Conservation (phyloP, 2,113 vertebrate genomes). For the Candoia aspera region DNA sequence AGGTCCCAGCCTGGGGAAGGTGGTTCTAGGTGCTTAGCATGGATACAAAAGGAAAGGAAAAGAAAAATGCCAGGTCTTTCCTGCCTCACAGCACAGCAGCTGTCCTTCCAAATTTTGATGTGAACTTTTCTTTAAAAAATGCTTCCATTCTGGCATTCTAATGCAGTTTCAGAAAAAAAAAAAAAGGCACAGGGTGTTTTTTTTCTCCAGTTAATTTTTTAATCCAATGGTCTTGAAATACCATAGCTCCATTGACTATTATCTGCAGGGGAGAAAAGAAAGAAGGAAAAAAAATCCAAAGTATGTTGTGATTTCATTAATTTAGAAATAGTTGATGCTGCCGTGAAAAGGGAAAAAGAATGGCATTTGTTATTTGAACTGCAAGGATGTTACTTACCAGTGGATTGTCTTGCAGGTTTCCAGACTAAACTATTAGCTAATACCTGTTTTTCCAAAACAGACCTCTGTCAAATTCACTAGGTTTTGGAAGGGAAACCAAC, state of each 20-base stretch:
- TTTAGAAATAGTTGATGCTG: slow-evolving; percentile 13
- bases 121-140: no score
- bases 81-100: no score
- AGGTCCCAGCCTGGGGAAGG: no score
- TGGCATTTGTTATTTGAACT: neutral
- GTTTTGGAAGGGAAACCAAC: slow-evolving; percentile 32
- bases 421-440: slow-evolving; percentile 24
- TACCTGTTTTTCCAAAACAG: slow-evolving; percentile 20
- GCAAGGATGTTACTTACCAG: slow-evolving; percentile 11
- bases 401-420: slow-evolving; percentile 38
- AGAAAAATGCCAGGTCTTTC: neutral
- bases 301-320: slow-evolving; percentile 24
- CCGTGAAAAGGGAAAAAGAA: slow-evolving; percentile 24
- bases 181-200: neutral
- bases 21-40: neutral
- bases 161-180: neutral
- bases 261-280: neutral
- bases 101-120: no score
- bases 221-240: neutral
- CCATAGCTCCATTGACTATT: neutral
- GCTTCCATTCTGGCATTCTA: neutral
- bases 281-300: neutral
- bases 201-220: slow-evolving; percentile 31
- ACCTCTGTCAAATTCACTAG: slow-evolving; percentile 19
- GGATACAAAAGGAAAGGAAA: neutral